phyloP scores from a whole-genome alignment of 2,797 vertebrate genomes.

The Phyllotis vaccarum region DNA sequence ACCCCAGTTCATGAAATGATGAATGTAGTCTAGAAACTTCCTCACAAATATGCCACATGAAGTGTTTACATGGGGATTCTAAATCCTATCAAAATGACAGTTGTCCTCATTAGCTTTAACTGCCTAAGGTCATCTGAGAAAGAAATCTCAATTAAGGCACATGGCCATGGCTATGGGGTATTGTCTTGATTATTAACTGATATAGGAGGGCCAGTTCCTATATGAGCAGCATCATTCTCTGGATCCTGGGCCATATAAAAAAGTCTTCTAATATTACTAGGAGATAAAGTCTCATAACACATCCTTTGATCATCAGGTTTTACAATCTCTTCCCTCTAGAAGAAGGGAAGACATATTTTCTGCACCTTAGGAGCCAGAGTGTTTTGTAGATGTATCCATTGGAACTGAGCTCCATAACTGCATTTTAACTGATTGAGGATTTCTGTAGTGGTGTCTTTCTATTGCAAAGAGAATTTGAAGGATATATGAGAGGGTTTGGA shows the following conservation, averaged over 20 bases:
- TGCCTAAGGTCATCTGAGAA: neutral
- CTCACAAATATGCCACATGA: too few species aligned
- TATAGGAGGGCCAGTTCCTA: too few species aligned
- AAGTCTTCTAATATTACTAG: neutral
- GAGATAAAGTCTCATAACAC: neutral
- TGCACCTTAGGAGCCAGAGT: neutral
- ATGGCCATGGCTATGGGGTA: neutral
- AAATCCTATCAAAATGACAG: neutral
- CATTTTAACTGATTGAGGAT: neutral
- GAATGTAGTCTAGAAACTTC: neutral
- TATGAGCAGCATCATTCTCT: too few species aligned
- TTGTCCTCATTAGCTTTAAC: neutral
- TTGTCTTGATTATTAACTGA: neutral
- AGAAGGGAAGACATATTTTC: neutral
- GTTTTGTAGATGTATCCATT: neutral
- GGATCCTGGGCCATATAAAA: neutral
- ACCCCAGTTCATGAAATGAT: neutral
- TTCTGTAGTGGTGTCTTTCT: neutral
- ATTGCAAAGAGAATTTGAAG: neutral
- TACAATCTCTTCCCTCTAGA: neutral
- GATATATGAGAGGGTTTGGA: neutral
- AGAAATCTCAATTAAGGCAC: neutral
- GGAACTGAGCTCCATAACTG: neutral
- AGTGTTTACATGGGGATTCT: neutral
- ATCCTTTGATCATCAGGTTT: neutral